Percentiles rank a stretch among this genome's conserved stretches.
Conservation (phyloP, 2,113 vertebrate species). For the Budorcas taxicolor region DNA sequence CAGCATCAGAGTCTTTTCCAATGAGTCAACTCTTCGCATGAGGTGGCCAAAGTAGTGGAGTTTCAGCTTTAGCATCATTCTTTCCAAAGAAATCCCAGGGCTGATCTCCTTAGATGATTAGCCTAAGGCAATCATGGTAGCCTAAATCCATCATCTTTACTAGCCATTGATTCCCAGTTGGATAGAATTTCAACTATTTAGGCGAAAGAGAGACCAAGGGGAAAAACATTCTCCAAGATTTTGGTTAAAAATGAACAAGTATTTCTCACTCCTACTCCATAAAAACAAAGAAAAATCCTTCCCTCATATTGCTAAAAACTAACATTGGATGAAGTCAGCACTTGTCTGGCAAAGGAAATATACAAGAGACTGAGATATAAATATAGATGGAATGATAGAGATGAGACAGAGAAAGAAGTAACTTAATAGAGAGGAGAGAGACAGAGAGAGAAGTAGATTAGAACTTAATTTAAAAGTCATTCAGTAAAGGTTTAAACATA, state of each 20-base stretch:
- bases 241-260: not conserved
- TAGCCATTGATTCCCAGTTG: not conserved
- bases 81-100: too few species aligned
- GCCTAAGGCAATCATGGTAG: not conserved
- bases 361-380: not conserved
- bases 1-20: too few species aligned
- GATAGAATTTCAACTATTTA: not conserved
- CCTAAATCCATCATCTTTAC: not conserved
- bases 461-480: not conserved
- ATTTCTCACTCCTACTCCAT: not conserved
- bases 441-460: not conserved
- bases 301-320: not conserved
- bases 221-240: not conserved
- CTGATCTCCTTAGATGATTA: not conserved
- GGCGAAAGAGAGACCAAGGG: not conserved
- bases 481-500: not conserved
- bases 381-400: not conserved
- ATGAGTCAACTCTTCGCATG: too few species aligned
- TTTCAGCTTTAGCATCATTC: too few species aligned
- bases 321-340: not conserved
- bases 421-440: not conserved
- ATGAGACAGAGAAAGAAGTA: not conserved
- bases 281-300: not conserved
- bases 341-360: not conserved
- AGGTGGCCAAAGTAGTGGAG: too few species aligned